Conservation (phyloP, 2,888 invertebrate species). For the Conchocele bisecta region DNA sequence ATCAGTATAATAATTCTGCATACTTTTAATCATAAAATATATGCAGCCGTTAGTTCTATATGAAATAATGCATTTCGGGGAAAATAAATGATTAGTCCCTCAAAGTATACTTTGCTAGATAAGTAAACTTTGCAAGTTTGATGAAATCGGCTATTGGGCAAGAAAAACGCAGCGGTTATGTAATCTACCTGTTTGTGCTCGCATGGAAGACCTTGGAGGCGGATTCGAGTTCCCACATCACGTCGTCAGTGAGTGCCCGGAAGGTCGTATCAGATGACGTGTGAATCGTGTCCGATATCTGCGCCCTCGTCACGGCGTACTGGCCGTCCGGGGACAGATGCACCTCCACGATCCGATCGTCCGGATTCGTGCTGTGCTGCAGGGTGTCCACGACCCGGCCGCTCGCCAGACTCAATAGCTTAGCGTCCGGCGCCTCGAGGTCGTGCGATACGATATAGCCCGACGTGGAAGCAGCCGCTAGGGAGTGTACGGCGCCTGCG, state of each 20-base stretch:
- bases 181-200: conserved; percentile 43
- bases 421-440: conserved; percentile 69
- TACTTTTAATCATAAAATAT: no score
- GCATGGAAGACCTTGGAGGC: conserved; percentile 60
- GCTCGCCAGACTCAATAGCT: conserved; percentile 65
- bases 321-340: conserved; percentile 67
- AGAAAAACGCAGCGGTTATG: no score
- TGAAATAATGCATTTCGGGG: no score
- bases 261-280: conserved; percentile 44
- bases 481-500: conserved; percentile 59
- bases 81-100: no score
- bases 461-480: conserved; percentile 57
- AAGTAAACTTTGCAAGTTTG: no score
- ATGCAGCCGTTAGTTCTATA: no score
- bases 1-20: no score
- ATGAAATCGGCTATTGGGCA: no score
- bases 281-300: conserved; percentile 32
- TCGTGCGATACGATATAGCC: conserved; percentile 63
- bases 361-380: conserved; percentile 64
- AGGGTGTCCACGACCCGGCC: conserved; percentile 66
- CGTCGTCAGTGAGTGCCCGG: conserved; percentile 63
- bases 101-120: no score
- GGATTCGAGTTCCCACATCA: conserved; percentile 72
- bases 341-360: conserved; percentile 57
- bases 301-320: conserved; percentile 64